Conservation (phyloP, 2,113 vertebrate genomes). For the Holacanthus passer region DNA sequence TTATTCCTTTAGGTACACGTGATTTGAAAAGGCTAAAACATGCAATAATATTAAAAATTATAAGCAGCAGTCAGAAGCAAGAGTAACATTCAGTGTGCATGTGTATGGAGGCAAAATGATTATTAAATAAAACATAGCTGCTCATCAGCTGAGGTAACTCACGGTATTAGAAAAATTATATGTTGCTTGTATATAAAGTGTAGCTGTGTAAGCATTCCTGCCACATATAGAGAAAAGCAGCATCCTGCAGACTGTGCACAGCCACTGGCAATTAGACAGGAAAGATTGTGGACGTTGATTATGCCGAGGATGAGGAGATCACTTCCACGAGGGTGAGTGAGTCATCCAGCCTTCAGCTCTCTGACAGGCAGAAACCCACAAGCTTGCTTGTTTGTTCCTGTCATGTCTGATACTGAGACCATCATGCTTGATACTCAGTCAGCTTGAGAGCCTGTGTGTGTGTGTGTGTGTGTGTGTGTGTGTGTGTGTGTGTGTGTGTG, state of each 20-base stretch:
- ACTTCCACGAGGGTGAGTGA: slow-evolving; percentile 51
- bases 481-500: not conserved
- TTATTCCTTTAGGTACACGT: not conserved
- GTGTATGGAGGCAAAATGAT: not conserved
- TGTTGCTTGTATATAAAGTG: slow-evolving; percentile 15
- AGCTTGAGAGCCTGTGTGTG: not conserved
- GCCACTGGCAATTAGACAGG: slow-evolving; percentile 50
- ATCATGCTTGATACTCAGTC: slow-evolving; percentile 29
- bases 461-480: not conserved
- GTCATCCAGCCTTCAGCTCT: slow-evolving; percentile 59
- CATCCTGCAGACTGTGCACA: slow-evolving; percentile 38
- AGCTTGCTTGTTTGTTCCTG: slow-evolving; percentile 71
- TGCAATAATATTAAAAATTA: slow-evolving; percentile 8
- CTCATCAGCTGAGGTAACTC: slow-evolving; percentile 6
- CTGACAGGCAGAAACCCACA: slow-evolving; percentile 45
- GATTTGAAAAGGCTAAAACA: not conserved
- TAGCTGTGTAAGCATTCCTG: slow-evolving; percentile 19
- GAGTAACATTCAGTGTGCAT: not conserved
- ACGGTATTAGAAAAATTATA: slow-evolving; percentile 1
- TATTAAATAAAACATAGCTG: slow-evolving; percentile 18
- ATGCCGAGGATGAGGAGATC: slow-evolving; percentile 57
- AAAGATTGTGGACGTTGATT: slow-evolving; percentile 38
- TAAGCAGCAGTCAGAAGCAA: too few species aligned
- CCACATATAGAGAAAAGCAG: slow-evolving; percentile 19
- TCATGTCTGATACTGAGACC: slow-evolving; percentile 68